Conservation (phyloP, 2,888 invertebrate species). For the Cephus sareptanus region DNA sequence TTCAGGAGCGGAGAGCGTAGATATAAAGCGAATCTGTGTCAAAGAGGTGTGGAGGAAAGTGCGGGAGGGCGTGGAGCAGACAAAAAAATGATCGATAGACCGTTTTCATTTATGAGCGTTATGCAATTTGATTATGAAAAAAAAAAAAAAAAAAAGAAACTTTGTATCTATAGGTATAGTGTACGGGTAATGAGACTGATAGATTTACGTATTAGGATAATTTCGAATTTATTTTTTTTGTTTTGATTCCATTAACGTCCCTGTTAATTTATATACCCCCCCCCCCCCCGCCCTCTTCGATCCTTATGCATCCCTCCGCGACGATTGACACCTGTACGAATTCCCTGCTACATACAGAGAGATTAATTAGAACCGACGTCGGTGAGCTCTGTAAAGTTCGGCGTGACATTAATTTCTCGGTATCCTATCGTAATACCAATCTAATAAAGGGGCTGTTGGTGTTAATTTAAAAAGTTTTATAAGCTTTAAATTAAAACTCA, state of each 20-base stretch:
- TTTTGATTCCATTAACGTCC: neutral
- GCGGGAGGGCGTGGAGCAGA: neutral
- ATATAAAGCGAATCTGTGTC: neutral
- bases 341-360: neutral
- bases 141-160: neutral
- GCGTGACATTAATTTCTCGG: conserved; percentile 4
- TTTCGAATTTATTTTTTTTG: neutral
- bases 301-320: neutral
- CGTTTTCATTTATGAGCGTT: neutral
- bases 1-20: neutral
- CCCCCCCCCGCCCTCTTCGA: neutral
- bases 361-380: neutral
- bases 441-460: conserved; percentile 20
- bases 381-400: neutral
- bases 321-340: neutral
- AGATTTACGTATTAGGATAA: neutral
- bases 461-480: conserved; percentile 28
- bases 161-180: neutral
- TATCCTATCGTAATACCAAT: conserved; percentile 16
- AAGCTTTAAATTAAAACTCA: conserved; percentile 25
- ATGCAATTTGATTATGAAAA: neutral
- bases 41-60: conserved; percentile 1
- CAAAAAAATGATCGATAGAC: neutral
- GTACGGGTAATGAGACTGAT: neutral
- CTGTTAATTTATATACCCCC: neutral